These are phyloP conservation scores for Pogonomyrmex californicus DNA, from an alignment of 1,140 invertebrate genomes.

Conservation along the genomic window DNA sequence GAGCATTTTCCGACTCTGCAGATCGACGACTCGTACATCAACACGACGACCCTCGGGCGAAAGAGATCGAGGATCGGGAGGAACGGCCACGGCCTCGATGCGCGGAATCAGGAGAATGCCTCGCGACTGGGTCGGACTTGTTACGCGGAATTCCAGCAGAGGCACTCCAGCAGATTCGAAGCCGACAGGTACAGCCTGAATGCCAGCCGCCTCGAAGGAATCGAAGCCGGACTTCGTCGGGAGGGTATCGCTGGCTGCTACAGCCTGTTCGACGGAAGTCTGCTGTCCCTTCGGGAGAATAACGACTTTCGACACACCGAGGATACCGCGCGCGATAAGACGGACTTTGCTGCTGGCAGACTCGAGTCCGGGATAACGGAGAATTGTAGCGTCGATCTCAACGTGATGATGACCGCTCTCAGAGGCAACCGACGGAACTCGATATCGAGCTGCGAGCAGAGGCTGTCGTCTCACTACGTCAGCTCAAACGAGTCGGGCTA, in stretches of 20 bases:
- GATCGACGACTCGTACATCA: constrained; percentile 82
- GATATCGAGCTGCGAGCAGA: constrained; percentile 81
- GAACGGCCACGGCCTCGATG: neutral
- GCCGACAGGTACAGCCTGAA: constrained; percentile 81
- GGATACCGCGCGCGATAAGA: constrained; percentile 55
- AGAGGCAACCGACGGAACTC: constrained; percentile 82
- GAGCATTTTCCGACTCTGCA: constrained; percentile 85
- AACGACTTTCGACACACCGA: neutral
- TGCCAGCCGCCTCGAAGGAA: constrained; percentile 78
- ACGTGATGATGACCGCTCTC: constrained; percentile 76
- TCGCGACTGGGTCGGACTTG: constrained; percentile 76
- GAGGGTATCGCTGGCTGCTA: constrained; percentile 70
- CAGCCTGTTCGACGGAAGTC: constrained; percentile 68
- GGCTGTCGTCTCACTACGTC: constrained; percentile 88
- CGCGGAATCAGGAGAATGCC: constrained; percentile 72
- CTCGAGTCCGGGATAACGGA: constrained; percentile 79
- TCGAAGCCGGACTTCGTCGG: constrained; percentile 77
- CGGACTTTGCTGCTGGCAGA: constrained; percentile 55
- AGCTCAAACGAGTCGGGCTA: constrained; percentile 95
- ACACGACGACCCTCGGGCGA: constrained; percentile 84
- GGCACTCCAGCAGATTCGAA: constrained; percentile 75
- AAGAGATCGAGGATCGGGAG: constrained; percentile 77
- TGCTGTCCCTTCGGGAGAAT: constrained; percentile 65
- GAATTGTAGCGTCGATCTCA: constrained; percentile 74
- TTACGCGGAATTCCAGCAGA: constrained; percentile 77